These are phyloP conservation scores for Lysiphlebus fabarum DNA, from an alignment of 1,140 invertebrate species.

Conservation along the genomic window DNA sequence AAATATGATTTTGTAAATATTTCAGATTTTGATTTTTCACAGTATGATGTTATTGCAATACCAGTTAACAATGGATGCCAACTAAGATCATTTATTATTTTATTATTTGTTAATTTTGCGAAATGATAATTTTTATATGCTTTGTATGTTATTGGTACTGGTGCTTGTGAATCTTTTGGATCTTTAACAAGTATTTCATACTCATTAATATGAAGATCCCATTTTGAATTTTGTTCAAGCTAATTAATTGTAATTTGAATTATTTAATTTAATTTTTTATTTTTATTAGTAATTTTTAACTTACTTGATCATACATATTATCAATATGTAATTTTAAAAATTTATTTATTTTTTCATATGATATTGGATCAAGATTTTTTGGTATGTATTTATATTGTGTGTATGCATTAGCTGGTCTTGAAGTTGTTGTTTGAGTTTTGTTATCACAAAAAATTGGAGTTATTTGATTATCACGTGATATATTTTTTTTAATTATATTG, in stretches of 20 bases:
- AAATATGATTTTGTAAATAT: slow-evolving; percentile 31
- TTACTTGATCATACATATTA: slow-evolving; percentile 46
- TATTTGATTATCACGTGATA: slow-evolving; percentile 35
- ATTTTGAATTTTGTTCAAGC: slow-evolving; percentile 55
- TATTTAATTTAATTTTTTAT: neutral
- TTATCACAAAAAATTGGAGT: slow-evolving; percentile 52
- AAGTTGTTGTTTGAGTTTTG: slow-evolving; percentile 64
- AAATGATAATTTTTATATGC: slow-evolving; percentile 65
- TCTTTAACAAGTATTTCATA: slow-evolving; percentile 55
- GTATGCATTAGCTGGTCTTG: slow-evolving; percentile 64
- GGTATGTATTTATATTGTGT: slow-evolving; percentile 59
- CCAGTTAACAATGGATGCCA: slow-evolving; percentile 71
- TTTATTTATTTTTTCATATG: slow-evolving; percentile 42
- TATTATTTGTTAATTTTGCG: slow-evolving; percentile 58
- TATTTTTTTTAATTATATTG: slow-evolving; percentile 53
- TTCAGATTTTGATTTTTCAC: slow-evolving; percentile 48
- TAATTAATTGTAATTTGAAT: slow-evolving; percentile 12
- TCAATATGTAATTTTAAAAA: slow-evolving; percentile 37
- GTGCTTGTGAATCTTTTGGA: slow-evolving; percentile 41
- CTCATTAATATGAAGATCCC: slow-evolving; percentile 67
- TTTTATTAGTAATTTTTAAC: neutral
- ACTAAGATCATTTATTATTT: slow-evolving; percentile 62
- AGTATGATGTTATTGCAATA: slow-evolving; percentile 63
- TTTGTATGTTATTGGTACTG: slow-evolving; percentile 50
- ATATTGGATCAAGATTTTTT: slow-evolving; percentile 43